phyloP scores from a whole-genome alignment of 2,888 invertebrate species.

The Acanthosepion pharaonis region DNA sequence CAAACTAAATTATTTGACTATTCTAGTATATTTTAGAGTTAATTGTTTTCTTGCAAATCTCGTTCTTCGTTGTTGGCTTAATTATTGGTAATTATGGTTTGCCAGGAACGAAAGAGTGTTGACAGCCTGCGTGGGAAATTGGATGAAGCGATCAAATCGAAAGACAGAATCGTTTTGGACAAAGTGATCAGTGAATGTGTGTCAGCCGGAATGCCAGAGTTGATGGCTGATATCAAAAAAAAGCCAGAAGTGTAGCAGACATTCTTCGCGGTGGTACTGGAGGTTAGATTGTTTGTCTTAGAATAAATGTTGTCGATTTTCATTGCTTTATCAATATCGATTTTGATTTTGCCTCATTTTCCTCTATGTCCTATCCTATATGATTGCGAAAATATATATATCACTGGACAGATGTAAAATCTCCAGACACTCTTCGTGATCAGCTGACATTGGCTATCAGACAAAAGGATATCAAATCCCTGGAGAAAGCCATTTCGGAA shows the following conservation, averaged over 20 bases:
- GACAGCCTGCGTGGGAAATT: not conserved
- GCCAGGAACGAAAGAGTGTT: not conserved
- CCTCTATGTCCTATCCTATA: no score
- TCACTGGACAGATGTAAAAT: not conserved
- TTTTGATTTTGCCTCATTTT: no score
- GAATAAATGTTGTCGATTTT: no score
- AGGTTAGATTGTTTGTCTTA: not conserved
- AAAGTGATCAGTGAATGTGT: not conserved
- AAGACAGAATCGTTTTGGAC: slow-evolving; percentile 15
- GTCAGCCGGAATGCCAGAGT: not conserved
- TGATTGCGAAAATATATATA: not conserved
- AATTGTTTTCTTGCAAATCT: no score
- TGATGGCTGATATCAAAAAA: not conserved
- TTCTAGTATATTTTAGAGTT: no score
- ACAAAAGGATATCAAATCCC: not conserved
- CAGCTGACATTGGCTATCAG: not conserved
- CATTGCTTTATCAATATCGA: no score
- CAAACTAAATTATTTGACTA: not conserved
- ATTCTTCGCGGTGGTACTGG: slow-evolving; percentile 38
- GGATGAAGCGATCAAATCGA: not conserved
- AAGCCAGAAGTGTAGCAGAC: not conserved
- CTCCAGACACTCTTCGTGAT: not conserved
- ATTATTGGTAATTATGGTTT: not conserved
- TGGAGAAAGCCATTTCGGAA: not conserved
- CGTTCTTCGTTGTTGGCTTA: no score